These are phyloP conservation scores for Elachura formosa DNA, from an alignment of 2,113 vertebrate species.

Conservation along the genomic window DNA sequence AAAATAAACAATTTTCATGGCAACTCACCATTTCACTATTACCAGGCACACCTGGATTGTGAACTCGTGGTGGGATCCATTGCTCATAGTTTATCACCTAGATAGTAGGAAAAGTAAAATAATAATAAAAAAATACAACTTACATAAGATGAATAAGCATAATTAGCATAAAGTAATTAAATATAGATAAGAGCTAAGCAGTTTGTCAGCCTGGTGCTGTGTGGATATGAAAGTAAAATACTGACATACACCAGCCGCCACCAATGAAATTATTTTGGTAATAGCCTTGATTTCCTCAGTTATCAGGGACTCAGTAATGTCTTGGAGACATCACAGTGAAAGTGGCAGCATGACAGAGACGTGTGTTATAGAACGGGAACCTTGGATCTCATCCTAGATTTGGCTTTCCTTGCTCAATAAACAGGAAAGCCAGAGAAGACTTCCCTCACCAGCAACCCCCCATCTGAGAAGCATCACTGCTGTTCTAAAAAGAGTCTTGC, in stretches of 20 bases:
- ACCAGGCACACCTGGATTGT: not conserved
- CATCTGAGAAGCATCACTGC: not conserved
- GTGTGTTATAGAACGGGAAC: not conserved
- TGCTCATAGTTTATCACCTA: constrained; percentile 64
- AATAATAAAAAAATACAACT: not conserved
- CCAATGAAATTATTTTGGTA: not conserved
- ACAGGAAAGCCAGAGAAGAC: not conserved
- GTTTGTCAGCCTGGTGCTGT: not conserved
- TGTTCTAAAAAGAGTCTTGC: not conserved
- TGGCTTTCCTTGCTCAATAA: not conserved
- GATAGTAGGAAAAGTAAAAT: not conserved
- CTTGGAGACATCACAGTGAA: not conserved
- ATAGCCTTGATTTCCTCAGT: not conserved
- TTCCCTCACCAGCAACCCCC: not conserved
- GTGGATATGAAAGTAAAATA: not conserved
- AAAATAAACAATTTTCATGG: not conserved
- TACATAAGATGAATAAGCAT: not conserved
- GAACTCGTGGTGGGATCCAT: constrained; percentile 56
- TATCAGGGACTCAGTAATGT: not conserved
- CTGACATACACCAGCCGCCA: not conserved
- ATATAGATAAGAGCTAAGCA: not conserved
- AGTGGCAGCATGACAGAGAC: not conserved
- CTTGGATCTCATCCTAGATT: not conserved
- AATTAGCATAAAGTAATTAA: not conserved
- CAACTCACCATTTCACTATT: constrained; percentile 52